A percentile compares a stretch with the other conserved stretches of the same genome.
Conservation (phyloP, 2,888 invertebrate genomes). For the Drosophila leonis region DNA sequence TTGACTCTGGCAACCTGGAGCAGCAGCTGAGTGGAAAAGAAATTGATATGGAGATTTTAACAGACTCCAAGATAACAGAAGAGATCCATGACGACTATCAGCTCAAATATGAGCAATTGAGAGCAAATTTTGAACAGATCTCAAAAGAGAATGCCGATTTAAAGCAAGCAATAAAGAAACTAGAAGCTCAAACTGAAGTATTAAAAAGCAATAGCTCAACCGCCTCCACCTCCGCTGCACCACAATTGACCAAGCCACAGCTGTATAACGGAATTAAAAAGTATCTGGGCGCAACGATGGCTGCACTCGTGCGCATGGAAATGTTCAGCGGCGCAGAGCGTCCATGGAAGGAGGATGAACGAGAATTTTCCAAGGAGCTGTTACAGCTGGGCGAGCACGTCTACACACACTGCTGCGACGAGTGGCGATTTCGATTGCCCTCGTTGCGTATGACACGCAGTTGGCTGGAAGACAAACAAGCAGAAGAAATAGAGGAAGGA, state of each 20-base stretch:
- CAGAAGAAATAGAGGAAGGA: slow-evolving; percentile 61
- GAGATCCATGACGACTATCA: slow-evolving; percentile 16
- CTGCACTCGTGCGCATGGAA: slow-evolving; percentile 84
- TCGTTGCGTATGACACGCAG: slow-evolving; percentile 70
- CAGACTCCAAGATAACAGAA: not conserved
- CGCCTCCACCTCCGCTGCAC: not conserved
- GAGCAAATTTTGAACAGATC: slow-evolving; percentile 22
- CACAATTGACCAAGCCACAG: slow-evolving; percentile 75
- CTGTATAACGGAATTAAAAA: slow-evolving; percentile 84
- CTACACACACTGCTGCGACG: slow-evolving; percentile 83
- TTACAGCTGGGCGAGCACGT: slow-evolving; percentile 80
- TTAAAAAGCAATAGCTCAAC: slow-evolving; percentile 8
- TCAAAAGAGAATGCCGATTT: slow-evolving; percentile 32
- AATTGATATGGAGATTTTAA: not conserved
- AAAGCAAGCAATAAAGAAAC: slow-evolving; percentile 23
- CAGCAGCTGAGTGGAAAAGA: not conserved
- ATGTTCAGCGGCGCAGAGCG: slow-evolving; percentile 84
- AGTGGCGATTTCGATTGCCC: slow-evolving; percentile 85
- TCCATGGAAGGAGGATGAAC: slow-evolving; percentile 83
- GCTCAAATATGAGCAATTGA: slow-evolving; percentile 38
- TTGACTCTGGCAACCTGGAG: not conserved
- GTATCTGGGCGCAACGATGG: slow-evolving; percentile 83
- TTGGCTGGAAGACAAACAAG: slow-evolving; percentile 72
- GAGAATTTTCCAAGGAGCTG: slow-evolving; percentile 79
- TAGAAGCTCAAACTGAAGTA: slow-evolving; percentile 14